Evolutionary conservation across 2,888 invertebrate species (phyloP).

Genomic region (Slavum lentiscoides): DNA sequence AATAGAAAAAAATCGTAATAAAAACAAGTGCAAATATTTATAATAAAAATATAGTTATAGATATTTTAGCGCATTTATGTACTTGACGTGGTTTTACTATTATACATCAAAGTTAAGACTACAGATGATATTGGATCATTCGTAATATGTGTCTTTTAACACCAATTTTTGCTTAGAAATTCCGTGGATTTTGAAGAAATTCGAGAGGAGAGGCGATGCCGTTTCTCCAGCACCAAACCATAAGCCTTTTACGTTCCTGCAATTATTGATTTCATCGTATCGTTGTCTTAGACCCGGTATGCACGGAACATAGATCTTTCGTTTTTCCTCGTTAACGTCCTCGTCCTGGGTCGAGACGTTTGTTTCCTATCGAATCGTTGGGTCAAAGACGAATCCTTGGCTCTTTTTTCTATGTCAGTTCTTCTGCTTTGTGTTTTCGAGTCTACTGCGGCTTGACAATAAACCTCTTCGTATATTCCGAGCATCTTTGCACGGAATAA

Average conservation of each 20-base stretch:
- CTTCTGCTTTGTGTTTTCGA: slow-evolving; percentile 16
- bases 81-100: too few relatives aligned
- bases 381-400: neutral
- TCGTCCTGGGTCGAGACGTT: neutral
- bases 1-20: too few relatives aligned
- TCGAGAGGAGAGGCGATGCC: neutral
- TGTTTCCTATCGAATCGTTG: slow-evolving; percentile 9
- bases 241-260: neutral
- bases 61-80: too few relatives aligned
- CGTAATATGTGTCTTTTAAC: neutral
- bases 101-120: neutral
- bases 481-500: neutral
- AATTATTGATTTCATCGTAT: neutral
- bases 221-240: neutral
- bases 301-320: neutral
- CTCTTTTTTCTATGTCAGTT: neutral
- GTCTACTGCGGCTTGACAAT: neutral
- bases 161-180: neutral
- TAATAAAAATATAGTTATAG: too few relatives aligned
- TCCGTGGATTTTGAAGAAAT: too few relatives aligned
- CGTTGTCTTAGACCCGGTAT: neutral
- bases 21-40: too few relatives aligned
- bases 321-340: neutral
- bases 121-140: slow-evolving; percentile 7
- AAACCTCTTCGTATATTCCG: neutral